These are phyloP conservation scores for Luperina testacea DNA, from an alignment of 2,888 invertebrate genomes.

Conservation along the genomic window DNA sequence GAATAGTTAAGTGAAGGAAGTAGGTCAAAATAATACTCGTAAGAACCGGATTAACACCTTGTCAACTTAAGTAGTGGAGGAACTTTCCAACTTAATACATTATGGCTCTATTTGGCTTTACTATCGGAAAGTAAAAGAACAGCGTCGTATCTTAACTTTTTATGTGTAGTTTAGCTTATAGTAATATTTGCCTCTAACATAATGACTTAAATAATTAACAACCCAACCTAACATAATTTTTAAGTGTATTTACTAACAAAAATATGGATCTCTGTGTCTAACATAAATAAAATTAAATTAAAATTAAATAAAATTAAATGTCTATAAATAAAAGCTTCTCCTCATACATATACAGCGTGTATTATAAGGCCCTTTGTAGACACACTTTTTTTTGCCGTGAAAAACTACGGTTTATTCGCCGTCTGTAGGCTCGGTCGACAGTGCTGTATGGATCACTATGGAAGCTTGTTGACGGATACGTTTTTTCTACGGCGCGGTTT, in stretches of 20 bases:
- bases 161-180: conserved; percentile 29
- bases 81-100: conserved; percentile 54
- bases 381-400: background rate
- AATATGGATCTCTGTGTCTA: too few relatives aligned
- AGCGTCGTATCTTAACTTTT: conserved; percentile 32
- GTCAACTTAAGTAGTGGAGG: conserved; percentile 50
- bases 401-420: background rate
- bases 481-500: too few relatives aligned
- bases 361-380: background rate
- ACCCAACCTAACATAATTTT: too few relatives aligned
- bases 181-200: conserved; percentile 5
- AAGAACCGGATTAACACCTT: conserved; percentile 59
- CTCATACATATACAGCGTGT: background rate
- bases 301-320: background rate
- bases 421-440: background rate
- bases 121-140: conserved; percentile 38
- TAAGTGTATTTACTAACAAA: too few relatives aligned
- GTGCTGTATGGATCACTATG: too few relatives aligned
- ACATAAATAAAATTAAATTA: background rate
- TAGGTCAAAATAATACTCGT: conserved; percentile 60
- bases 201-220: too few relatives aligned
- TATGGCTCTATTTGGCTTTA: conserved; percentile 45
- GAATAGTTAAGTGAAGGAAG: conserved; percentile 55
- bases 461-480: too few relatives aligned
- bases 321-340: background rate